phyloP scores from a whole-genome alignment of 2,888 invertebrate genomes.

The Steinernema scapterisci region DNA sequence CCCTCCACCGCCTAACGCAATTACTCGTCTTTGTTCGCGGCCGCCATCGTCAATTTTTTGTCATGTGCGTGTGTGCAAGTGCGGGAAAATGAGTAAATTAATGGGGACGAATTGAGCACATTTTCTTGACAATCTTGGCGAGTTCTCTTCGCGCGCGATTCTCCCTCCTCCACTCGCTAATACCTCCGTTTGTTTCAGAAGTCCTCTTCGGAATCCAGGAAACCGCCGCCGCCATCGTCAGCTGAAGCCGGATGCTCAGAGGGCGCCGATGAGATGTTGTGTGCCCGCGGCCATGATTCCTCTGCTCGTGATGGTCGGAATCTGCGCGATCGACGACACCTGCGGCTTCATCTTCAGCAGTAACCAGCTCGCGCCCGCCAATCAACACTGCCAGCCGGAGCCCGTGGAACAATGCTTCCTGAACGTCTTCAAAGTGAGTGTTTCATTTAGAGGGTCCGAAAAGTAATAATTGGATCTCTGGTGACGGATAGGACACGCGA shows the following conservation, averaged over 20 bases:
- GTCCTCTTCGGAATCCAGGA: neutral
- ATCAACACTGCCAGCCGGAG: slow-evolving; percentile 7
- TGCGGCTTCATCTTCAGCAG: slow-evolving; percentile 25
- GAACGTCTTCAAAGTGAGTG: slow-evolving; percentile 16
- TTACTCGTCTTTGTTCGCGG: slow-evolving; percentile 31
- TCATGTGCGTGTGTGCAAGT: slow-evolving; percentile 18
- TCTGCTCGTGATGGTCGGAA: slow-evolving; percentile 28
- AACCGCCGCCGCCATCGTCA: neutral
- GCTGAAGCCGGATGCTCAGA: neutral
- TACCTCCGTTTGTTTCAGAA: neutral
- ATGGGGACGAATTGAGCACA: slow-evolving; percentile 21
- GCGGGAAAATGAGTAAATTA: slow-evolving; percentile 31
- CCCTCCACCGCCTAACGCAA: slow-evolving; percentile 25
- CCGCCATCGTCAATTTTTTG: slow-evolving; percentile 29
- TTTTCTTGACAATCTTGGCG: neutral
- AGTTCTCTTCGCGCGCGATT: neutral
- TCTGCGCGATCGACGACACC: slow-evolving; percentile 29
- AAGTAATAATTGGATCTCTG: neutral
- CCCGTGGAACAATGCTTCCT: slow-evolving; percentile 29
- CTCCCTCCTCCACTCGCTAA: too few species aligned
- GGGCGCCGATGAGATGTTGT: slow-evolving; percentile 24
- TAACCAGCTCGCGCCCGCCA: neutral
- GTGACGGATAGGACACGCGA: neutral
- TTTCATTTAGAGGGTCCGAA: neutral
- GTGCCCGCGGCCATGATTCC: neutral